A percentile compares a stretch with the other conserved stretches of the same genome.
These are phyloP conservation scores for Belonocnema kinseyi DNA, from an alignment of 1,140 invertebrate genomes.

Conservation along the genomic window DNA sequence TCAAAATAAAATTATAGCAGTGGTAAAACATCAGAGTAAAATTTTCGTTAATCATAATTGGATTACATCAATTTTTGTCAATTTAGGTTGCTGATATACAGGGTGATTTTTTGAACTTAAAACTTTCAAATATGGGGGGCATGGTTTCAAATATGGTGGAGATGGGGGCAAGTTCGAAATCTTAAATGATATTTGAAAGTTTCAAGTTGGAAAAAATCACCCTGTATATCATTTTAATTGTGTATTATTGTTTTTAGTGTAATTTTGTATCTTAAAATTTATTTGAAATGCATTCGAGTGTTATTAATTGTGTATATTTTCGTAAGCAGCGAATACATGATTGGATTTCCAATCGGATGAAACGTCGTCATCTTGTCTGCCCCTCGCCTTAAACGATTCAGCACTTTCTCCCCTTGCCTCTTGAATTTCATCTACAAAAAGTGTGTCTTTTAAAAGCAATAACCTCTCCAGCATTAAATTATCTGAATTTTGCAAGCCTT, in stretches of 20 bases:
- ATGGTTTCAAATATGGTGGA: too few species aligned
- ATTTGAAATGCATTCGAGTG: not conserved
- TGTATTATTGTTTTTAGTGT: not conserved
- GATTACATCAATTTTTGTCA: not conserved
- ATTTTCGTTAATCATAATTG: too few species aligned
- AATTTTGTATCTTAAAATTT: slow-evolving; percentile 1
- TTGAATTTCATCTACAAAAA: slow-evolving; percentile 4
- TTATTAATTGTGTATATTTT: slow-evolving; percentile 10
- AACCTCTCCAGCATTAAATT: not conserved
- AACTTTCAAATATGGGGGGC: too few species aligned
- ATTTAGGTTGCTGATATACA: not conserved
- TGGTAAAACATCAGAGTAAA: too few species aligned
- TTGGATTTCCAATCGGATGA: slow-evolving; percentile 55
- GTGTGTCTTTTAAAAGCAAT: slow-evolving; percentile 18
- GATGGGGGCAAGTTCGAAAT: too few species aligned
- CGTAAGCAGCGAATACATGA: slow-evolving; percentile 34
- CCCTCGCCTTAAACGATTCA: slow-evolving; percentile 15
- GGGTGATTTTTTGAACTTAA: too few species aligned
- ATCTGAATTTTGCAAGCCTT: not conserved
- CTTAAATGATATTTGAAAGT: too few species aligned
- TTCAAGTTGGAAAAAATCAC: too few species aligned
- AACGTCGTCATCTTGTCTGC: slow-evolving; percentile 25
- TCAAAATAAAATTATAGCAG: too few species aligned
- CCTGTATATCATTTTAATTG: not conserved
- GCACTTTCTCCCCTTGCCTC: slow-evolving; percentile 10